Conservation (phyloP, 2,888 invertebrate genomes). For the Aporophyla nigra region DNA sequence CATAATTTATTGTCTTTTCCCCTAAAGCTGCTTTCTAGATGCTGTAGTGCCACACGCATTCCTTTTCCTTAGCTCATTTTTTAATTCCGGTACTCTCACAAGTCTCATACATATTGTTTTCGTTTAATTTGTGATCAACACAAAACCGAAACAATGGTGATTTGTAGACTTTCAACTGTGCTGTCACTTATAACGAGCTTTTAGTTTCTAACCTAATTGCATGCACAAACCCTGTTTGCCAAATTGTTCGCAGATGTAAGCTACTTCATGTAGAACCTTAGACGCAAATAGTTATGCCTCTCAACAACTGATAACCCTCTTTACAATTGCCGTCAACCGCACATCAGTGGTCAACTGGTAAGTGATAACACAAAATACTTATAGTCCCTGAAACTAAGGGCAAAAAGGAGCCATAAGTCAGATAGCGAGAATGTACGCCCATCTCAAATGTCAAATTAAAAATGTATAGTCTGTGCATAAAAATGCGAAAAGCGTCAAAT, state of each 20-base stretch:
- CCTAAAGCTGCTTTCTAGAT: too few relatives aligned
- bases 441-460: conserved; percentile 58
- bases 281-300: background rate
- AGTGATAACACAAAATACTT: background rate
- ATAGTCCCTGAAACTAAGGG: background rate
- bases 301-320: background rate
- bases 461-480: conserved; percentile 59
- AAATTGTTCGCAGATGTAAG: background rate
- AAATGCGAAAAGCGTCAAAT: conserved; percentile 81
- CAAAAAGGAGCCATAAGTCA: background rate
- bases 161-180: too few relatives aligned
- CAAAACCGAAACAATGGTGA: too few relatives aligned
- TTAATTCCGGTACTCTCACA: too few relatives aligned
- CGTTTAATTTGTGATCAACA: too few relatives aligned
- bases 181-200: too few relatives aligned
- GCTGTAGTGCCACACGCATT: too few relatives aligned
- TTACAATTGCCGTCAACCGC: background rate
- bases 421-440: conserved; percentile 47
- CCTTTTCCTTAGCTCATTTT: too few relatives aligned
- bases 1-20: too few relatives aligned
- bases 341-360: background rate
- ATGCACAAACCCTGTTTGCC: background rate
- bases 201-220: background rate
- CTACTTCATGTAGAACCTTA: background rate
- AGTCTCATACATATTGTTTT: too few relatives aligned